Conservation (phyloP, 2,113 vertebrate genomes). For the Megalops atlanticus region DNA sequence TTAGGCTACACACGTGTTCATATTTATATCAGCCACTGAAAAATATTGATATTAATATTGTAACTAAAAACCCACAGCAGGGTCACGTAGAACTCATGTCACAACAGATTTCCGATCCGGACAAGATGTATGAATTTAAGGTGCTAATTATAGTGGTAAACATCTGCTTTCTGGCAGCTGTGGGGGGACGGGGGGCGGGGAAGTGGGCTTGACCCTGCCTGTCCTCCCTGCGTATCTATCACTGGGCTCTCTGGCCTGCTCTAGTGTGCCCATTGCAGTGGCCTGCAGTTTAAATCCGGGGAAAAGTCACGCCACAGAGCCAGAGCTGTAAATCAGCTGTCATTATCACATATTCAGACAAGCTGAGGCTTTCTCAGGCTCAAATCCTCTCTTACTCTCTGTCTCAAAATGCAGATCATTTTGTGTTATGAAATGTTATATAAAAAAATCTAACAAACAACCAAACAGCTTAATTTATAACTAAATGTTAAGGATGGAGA, state of each 20-base stretch:
- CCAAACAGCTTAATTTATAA: not conserved
- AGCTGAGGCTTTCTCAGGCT: too few relatives aligned
- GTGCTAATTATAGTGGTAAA: slow-evolving; percentile 55
- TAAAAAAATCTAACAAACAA: too few relatives aligned
- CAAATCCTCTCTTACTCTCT: too few relatives aligned
- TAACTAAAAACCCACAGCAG: slow-evolving; percentile 47
- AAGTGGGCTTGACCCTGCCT: slow-evolving; percentile 18
- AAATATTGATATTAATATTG: slow-evolving; percentile 55
- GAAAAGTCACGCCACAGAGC: not conserved
- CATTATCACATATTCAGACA: not conserved
- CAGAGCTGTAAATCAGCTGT: not conserved
- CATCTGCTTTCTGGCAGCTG: slow-evolving; percentile 69
- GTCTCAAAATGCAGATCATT: too few relatives aligned
- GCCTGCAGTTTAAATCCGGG: not conserved
- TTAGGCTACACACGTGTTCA: not conserved
- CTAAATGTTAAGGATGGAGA: not conserved
- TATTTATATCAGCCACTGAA: slow-evolving; percentile 27
- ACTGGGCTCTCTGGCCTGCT: not conserved
- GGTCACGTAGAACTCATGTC: slow-evolving; percentile 52
- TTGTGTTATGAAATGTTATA: too few relatives aligned
- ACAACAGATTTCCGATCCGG: slow-evolving; percentile 48
- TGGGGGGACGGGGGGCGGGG: slow-evolving; percentile 41
- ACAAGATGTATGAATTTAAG: slow-evolving; percentile 53
- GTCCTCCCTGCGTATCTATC: slow-evolving; percentile 16
- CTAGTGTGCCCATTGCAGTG: not conserved